Conservation (phyloP, 2,113 vertebrate genomes). For the Scomber japonicus region DNA sequence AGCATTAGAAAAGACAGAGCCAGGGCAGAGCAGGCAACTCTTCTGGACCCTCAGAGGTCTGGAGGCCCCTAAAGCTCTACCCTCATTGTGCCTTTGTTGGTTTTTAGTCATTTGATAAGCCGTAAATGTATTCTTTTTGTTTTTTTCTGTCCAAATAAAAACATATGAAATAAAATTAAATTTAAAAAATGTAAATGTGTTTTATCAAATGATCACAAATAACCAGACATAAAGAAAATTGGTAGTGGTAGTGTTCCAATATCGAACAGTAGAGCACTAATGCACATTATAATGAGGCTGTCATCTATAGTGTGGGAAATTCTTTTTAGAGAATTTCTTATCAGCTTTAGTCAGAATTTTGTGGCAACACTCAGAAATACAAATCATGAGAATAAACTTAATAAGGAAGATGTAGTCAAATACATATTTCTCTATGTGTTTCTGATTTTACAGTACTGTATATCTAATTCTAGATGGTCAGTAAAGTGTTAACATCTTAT, state of each 20-base stretch:
- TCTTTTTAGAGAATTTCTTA: background rate
- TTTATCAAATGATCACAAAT: background rate
- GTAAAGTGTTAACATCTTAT: too few species aligned
- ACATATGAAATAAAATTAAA: background rate
- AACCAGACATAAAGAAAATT: background rate
- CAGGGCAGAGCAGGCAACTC: background rate
- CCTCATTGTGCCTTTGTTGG: background rate
- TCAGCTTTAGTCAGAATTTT: background rate
- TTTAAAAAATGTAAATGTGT: background rate
- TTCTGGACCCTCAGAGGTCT: background rate
- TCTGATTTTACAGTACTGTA: too few species aligned
- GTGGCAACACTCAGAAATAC: background rate
- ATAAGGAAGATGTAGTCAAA: too few species aligned
- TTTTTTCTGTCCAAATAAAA: too few species aligned
- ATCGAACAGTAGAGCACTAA: too few species aligned
- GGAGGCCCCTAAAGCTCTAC: background rate
- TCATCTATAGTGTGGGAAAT: too few species aligned
- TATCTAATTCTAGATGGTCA: too few species aligned
- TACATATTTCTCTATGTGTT: too few species aligned
- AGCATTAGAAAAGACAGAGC: too few species aligned
- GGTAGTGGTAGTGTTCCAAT: too few species aligned
- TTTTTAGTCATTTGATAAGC: background rate
- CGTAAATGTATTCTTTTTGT: too few species aligned
- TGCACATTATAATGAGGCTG: too few species aligned
- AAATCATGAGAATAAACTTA: background rate